phyloP scores from a whole-genome alignment of 2,797 vertebrate species.

The Cynodonichthys magdalenae region DNA sequence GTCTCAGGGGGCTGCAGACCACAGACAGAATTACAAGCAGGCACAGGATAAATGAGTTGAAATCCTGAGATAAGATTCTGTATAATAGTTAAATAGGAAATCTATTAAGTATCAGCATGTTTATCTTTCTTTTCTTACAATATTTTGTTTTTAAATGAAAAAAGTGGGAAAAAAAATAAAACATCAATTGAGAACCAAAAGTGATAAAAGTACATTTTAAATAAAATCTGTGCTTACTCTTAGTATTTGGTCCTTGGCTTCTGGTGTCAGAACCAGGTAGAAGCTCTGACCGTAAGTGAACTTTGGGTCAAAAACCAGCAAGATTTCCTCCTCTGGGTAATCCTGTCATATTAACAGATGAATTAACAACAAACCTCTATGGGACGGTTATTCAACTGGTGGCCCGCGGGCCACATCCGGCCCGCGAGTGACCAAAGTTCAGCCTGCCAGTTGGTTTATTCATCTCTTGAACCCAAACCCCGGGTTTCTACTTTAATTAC shows the following conservation, averaged over 20 bases:
- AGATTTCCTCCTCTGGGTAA: slow-evolving; percentile 90
- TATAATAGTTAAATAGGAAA: background rate
- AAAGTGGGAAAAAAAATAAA: no score
- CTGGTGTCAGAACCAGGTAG: slow-evolving; percentile 88
- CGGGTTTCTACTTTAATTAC: no score
- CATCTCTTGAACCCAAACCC: no score
- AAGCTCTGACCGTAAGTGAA: slow-evolving; percentile 87
- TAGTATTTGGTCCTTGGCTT: slow-evolving; percentile 85
- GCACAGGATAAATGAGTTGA: background rate
- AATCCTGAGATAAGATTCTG: background rate
- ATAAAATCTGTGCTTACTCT: slow-evolving; percentile 73
- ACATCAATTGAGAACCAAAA: no score
- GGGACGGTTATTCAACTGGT: no score
- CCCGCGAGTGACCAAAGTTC: no score
- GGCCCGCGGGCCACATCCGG: no score
- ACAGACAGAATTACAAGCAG: slow-evolving; percentile 19
- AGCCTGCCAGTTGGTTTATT: no score
- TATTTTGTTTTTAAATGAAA: no score
- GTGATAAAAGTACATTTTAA: background rate
- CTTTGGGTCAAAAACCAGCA: slow-evolving; percentile 88
- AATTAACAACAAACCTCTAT: background rate
- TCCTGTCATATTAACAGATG: slow-evolving; percentile 72
- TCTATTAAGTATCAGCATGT: background rate
- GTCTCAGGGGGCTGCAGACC: slow-evolving; percentile 73
- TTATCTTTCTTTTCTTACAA: no score